These are phyloP conservation scores for Muricea muricata DNA, from an alignment of 92 coral and sea anemone species.

Conservation along the genomic window DNA sequence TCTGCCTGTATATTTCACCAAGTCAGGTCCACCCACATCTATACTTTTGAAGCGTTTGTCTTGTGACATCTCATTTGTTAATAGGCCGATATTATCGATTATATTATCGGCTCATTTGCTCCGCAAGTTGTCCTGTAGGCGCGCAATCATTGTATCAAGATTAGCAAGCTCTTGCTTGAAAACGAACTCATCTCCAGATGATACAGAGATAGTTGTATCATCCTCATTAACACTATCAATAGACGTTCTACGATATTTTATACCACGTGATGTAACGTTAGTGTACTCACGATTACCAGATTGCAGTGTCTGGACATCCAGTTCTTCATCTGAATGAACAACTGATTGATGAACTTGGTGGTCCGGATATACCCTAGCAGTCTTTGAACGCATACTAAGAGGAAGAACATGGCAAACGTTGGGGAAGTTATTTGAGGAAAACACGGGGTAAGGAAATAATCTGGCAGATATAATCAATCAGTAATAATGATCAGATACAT, in stretches of 20 bases:
- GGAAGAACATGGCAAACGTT: background rate
- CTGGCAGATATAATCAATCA: too few species aligned
- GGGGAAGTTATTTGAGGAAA: background rate
- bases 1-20: too few species aligned
- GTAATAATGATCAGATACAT: too few species aligned
- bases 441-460: too few species aligned
- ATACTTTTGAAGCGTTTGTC: too few species aligned
- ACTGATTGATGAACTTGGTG: background rate
- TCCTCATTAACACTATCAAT: constrained; percentile 8
- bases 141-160: constrained; percentile 90
- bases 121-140: constrained; percentile 87
- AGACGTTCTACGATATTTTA: background rate
- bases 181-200: constrained; percentile 84
- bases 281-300: constrained; percentile 17
- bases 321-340: background rate
- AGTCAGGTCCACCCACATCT: too few species aligned
- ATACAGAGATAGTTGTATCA: constrained; percentile 64
- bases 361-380: background rate
- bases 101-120: background rate
- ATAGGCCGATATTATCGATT: background rate
- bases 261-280: background rate
- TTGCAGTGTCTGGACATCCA: background rate
- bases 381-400: background rate
- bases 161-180: constrained; percentile 85
- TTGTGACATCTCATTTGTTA: background rate